Conservation (phyloP, 1,140 invertebrate species). For the Elymnias hypermnestra region DNA sequence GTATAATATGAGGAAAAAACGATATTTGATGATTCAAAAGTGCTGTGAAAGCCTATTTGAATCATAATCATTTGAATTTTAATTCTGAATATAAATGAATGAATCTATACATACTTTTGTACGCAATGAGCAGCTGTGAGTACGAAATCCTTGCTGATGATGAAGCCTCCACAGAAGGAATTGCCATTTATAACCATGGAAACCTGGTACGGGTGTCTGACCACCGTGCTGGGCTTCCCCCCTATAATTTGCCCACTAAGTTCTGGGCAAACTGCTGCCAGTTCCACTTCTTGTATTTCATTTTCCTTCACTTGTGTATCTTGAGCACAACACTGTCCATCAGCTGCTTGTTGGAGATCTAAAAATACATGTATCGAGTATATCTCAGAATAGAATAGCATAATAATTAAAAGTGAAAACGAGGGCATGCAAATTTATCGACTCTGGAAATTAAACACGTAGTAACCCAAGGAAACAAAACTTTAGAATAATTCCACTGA, state of each 20-base stretch:
- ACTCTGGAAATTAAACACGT: no score
- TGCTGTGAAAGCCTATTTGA: no score
- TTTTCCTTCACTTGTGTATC: conserved; percentile 19
- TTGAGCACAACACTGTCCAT: conserved; percentile 31
- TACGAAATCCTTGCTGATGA: conserved; percentile 61
- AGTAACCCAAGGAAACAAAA: no score
- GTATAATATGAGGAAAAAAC: no score
- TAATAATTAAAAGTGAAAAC: no score
- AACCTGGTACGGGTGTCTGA: conserved; percentile 60
- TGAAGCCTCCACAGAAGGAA: conserved; percentile 68
- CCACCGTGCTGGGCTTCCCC: conserved; percentile 51
- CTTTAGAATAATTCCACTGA: no score
- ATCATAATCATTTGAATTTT: no score
- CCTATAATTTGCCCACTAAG: conserved; percentile 67
- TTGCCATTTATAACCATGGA: conserved; percentile 65
- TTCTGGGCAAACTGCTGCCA: conserved; percentile 53
- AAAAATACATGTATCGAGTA: conserved; percentile 9
- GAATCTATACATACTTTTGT: conserved; percentile 47
- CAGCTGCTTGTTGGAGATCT: conserved; percentile 52
- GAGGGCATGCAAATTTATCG: no score
- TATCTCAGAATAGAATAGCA: no score
- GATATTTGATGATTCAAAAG: no score
- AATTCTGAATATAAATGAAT: no score
- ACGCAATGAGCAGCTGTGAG: conserved; percentile 70
- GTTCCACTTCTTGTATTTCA: conserved; percentile 38